Percentiles rank a stretch among this genome's conserved stretches.
Conservation (phyloP, 2,113 vertebrate genomes). For the Fregata magnificens region DNA sequence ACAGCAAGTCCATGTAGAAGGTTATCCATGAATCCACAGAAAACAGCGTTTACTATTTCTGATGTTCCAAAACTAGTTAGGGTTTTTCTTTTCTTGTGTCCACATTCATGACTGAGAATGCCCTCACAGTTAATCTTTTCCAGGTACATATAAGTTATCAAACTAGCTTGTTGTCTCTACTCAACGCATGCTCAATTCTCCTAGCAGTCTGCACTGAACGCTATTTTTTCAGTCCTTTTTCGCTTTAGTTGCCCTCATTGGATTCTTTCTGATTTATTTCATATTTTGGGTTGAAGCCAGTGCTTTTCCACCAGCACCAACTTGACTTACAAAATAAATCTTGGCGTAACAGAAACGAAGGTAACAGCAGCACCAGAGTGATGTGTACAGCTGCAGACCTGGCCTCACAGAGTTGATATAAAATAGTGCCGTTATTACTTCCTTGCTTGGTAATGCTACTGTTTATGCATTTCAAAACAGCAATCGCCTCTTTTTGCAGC, state of each 20-base stretch:
- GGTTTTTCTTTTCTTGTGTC: background rate
- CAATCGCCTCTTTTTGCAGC: background rate
- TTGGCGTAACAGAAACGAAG: background rate
- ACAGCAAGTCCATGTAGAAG: background rate
- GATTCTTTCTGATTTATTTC: background rate
- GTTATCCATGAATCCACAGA: background rate
- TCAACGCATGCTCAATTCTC: background rate
- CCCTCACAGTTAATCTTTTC: background rate
- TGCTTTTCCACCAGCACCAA: background rate
- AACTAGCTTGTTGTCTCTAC: background rate
- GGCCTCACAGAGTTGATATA: background rate
- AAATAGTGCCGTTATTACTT: background rate
- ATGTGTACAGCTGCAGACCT: background rate
- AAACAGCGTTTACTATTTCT: background rate
- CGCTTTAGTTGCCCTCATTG: background rate
- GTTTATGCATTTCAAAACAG: constrained; percentile 28
- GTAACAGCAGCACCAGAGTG: background rate
- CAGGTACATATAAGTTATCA: background rate
- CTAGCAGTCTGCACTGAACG: background rate
- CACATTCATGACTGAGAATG: background rate
- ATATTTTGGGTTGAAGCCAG: background rate
- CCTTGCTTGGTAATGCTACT: background rate
- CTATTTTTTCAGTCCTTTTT: constrained; percentile 5
- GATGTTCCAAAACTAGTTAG: background rate
- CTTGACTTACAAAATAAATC: background rate